Percentiles rank a stretch among this genome's conserved stretches.
These are phyloP conservation scores for Gymnosoma rotundatum DNA, from an alignment of 2,888 invertebrate genomes.

Conservation along the genomic window DNA sequence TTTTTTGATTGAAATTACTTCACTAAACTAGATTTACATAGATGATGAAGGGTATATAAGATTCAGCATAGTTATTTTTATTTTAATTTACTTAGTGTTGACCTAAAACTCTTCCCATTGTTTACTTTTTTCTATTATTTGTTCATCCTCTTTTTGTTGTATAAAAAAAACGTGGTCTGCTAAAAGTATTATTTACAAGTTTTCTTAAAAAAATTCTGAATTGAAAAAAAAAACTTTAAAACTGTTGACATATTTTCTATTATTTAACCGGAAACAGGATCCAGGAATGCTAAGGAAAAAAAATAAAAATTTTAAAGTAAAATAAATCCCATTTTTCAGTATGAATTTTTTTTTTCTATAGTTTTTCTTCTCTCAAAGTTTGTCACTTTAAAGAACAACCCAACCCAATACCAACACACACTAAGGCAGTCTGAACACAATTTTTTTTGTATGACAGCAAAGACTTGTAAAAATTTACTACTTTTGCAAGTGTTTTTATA, in stretches of 20 bases:
- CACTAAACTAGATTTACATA: no score
- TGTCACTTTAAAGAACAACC: background rate
- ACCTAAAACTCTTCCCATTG: no score
- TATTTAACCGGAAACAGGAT: background rate
- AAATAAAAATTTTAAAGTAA: background rate
- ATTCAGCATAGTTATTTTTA: no score
- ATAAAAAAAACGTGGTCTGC: no score
- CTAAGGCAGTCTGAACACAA: background rate
- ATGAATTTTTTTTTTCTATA: background rate
- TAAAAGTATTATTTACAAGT: background rate
- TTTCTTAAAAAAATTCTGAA: background rate
- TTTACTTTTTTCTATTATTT: no score
- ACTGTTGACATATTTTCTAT: slow-evolving; percentile 3
- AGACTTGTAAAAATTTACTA: background rate
- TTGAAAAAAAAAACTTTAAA: background rate
- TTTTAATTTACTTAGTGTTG: no score
- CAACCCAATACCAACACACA: background rate
- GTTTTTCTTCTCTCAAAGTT: background rate
- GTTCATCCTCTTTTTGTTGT: no score
- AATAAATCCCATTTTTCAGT: background rate
- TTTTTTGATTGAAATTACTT: no score
- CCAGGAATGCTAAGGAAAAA: background rate
- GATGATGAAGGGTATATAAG: no score
- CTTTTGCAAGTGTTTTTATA: background rate
- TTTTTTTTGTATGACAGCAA: slow-evolving; percentile 2